These are phyloP conservation scores for Poeciliopsis turrubarensis DNA, from an alignment of 2,113 vertebrate species.

Conservation along the genomic window DNA sequence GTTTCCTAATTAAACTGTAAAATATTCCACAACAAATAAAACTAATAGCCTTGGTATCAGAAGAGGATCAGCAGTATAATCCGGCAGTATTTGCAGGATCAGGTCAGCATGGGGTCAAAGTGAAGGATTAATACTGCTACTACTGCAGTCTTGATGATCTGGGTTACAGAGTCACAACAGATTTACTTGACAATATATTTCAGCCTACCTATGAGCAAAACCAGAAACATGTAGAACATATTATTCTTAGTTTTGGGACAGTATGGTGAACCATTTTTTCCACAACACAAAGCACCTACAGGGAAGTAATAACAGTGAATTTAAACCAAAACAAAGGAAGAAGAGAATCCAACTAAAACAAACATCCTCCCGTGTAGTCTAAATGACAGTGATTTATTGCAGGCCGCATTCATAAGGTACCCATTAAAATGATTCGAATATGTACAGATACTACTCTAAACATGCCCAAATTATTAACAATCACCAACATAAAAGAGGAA, in stretches of 20 bases:
- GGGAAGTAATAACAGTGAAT: slow-evolving; percentile 20
- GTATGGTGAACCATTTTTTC: slow-evolving; percentile 37
- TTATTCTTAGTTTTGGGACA: slow-evolving; percentile 14
- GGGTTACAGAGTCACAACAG: slow-evolving; percentile 6
- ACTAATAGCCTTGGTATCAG: neutral
- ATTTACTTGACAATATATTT: slow-evolving; percentile 24
- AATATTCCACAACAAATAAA: slow-evolving; percentile 10
- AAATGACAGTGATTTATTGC: slow-evolving; percentile 34
- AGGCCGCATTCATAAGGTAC: slow-evolving; percentile 15
- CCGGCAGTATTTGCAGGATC: slow-evolving; percentile 24
- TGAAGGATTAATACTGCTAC: slow-evolving; percentile 43
- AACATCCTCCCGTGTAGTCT: slow-evolving; percentile 33
- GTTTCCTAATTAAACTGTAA: neutral
- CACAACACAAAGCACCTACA: slow-evolving; percentile 19
- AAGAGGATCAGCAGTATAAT: slow-evolving; percentile 4
- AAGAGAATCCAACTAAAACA: slow-evolving; percentile 51
- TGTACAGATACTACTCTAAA: slow-evolving; percentile 18
- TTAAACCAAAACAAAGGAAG: slow-evolving; percentile 26
- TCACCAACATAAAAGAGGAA: neutral
- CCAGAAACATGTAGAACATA: slow-evolving; percentile 15
- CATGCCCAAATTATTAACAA: slow-evolving; percentile 19
- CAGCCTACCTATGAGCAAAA: slow-evolving; percentile 17
- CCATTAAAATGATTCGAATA: neutral
- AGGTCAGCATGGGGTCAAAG: slow-evolving; percentile 32
- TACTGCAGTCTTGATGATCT: slow-evolving; percentile 32